These are phyloP conservation scores for Perdita meconis DNA, from an alignment of 2,888 invertebrate species.

Conservation along the genomic window DNA sequence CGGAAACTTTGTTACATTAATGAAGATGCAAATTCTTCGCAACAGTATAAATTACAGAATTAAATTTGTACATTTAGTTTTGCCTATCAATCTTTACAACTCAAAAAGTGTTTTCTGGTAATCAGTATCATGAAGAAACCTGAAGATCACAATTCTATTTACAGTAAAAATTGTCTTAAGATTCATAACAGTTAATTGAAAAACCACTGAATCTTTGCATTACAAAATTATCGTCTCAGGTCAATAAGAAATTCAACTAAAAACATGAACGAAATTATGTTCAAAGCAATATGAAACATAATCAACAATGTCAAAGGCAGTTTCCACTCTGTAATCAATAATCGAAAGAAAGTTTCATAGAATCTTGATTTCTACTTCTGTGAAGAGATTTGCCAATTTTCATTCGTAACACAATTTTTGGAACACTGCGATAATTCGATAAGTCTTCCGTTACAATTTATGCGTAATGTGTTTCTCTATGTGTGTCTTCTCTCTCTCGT, in stretches of 20 bases:
- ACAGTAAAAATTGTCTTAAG: too few relatives aligned
- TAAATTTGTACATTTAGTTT: too few relatives aligned
- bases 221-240: too few relatives aligned
- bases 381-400: constrained; percentile 12
- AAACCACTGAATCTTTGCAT: too few relatives aligned
- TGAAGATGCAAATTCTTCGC: constrained; percentile 30
- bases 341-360: not conserved
- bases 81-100: too few relatives aligned
- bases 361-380: not conserved
- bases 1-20: constrained; percentile 36
- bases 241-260: too few relatives aligned
- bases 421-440: constrained; percentile 60
- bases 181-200: too few relatives aligned
- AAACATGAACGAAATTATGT: too few relatives aligned
- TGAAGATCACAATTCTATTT: too few relatives aligned
- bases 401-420: constrained; percentile 45
- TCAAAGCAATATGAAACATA: too few relatives aligned
- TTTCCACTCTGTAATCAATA: not conserved
- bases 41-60: constrained; percentile 16
- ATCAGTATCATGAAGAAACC: too few relatives aligned
- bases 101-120: not conserved
- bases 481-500: constrained; percentile 84
- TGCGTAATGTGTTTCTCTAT: constrained; percentile 83
- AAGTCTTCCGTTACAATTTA: constrained; percentile 66
- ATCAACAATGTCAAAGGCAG: not conserved